Evolutionary conservation across 2,888 invertebrate species (phyloP).

Genomic region (Drosophila heteroneura): DNA sequence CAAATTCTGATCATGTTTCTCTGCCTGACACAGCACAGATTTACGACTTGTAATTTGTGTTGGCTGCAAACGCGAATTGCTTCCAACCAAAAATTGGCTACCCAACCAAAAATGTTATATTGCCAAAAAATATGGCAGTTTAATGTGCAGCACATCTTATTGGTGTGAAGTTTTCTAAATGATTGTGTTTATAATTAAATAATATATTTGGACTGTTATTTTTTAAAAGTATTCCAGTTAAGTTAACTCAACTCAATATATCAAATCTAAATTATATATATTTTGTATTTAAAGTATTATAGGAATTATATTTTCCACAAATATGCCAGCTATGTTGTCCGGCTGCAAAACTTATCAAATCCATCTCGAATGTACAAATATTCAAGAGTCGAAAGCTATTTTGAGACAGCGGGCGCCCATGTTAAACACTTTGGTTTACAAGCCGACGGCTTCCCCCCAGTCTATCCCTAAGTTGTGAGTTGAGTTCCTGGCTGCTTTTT

Average conservation of each 20-base stretch:
- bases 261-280: background rate
- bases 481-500: constrained; percentile 47
- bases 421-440: constrained; percentile 74
- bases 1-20: constrained; percentile 69
- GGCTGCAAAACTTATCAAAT: background rate
- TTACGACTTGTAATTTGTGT: constrained; percentile 60
- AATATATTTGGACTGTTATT: background rate
- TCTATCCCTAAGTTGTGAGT: background rate
- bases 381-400: constrained; percentile 25
- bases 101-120: background rate
- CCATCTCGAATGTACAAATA: constrained; percentile 6
- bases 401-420: constrained; percentile 34
- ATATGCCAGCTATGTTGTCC: background rate
- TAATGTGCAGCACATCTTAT: background rate
- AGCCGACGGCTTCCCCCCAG: constrained; percentile 29
- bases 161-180: background rate
- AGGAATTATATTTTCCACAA: background rate
- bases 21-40: constrained; percentile 43
- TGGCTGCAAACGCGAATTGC: constrained; percentile 30
- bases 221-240: too few relatives aligned
- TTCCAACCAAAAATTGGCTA: background rate
- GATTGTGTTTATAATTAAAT: background rate
- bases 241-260: background rate
- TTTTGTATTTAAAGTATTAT: background rate
- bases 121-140: background rate